Base-by-base conservation (phyloP, 2,888 invertebrate genomes). In the Nemoura dubitans region DNA sequence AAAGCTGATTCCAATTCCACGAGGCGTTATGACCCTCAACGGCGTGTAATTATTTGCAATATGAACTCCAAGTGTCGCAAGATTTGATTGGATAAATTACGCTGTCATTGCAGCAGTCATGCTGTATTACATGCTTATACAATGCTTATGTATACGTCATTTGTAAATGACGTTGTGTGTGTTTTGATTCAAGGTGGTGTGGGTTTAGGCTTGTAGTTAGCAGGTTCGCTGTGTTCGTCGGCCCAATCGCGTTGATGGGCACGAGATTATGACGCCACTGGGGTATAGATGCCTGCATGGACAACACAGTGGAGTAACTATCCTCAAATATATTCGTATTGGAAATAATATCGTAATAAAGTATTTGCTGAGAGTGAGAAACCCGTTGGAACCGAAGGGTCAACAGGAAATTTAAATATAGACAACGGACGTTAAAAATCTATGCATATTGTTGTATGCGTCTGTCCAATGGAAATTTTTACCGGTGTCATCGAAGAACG, bases 21-120 rank as follows among this genome's bases (percentile, higher is more conserved):
- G 28, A 78, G 27, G 78, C 26, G 27, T 78, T 16, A 78, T 78
- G 78, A 78, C 78, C 78, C 81, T 81, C 81, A 81, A 81, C 29
- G n/a, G 26, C 81, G n/a, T 30, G 81, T 81, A 81, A 81, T 81
- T 81, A 81, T 81, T 81, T 81, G 81, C 81, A 81, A 81, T 30
- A 81, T 78, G 78, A 78, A 81, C 30, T 30, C 30, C n/a, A 30
- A 81, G 30, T 81, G 81, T 81, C 81, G 30, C 81, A 81, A 81
- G 26, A 78, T 81, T 29, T 81, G 28, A 81, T 81, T 81, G 81
- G 30, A 30, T 81, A 78, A 78, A 78, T 78, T 78, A 78, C 28
- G 27, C 78, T 27, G 28, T 59, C 59, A 59, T 59, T 59, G 59
- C 59, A 21, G 59, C 59, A 59, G 59, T 59, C 21, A 59, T 59